Evolutionary conservation across 1,140 invertebrate genomes (phyloP).

Genomic region (Pygmarrhopalites habei): DNA sequence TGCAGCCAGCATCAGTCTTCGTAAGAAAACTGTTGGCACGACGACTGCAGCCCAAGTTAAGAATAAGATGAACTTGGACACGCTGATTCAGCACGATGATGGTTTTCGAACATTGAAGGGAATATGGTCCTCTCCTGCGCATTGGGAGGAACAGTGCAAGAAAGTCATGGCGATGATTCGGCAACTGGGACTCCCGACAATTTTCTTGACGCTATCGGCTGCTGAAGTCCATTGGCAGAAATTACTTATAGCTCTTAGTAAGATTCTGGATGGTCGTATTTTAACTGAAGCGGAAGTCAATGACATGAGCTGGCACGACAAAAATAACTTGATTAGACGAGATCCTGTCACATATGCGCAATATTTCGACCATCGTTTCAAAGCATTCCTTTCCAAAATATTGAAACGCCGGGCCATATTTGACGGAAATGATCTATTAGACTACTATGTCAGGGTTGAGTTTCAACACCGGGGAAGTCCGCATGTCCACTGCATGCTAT

Average conservation of each 20-base stretch:
- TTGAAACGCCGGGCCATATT: background rate
- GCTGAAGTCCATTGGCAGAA: constrained; percentile 44
- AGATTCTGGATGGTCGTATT: constrained; percentile 40
- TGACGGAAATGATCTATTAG: background rate
- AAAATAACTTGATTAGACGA: constrained; percentile 42
- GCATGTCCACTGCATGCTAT: constrained; percentile 46
- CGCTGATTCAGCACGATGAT: constrained; percentile 14
- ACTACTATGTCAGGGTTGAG: constrained; percentile 42
- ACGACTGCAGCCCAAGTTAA: constrained; percentile 9
- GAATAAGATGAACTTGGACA: background rate
- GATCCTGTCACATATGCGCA: constrained; percentile 44
- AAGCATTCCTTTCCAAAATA: background rate
- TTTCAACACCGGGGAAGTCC: constrained; percentile 47
- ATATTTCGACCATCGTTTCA: constrained; percentile 9
- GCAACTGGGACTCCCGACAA: constrained; percentile 42
- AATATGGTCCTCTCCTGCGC: constrained; percentile 40
- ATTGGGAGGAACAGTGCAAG: constrained; percentile 16
- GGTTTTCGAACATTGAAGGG: constrained; percentile 36
- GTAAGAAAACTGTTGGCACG: constrained; percentile 27
- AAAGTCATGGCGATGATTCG: constrained; percentile 43
- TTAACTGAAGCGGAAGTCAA: constrained; percentile 31
- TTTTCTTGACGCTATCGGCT: constrained; percentile 43
- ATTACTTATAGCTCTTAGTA: constrained; percentile 42
- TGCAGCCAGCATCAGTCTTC: constrained; percentile 21
- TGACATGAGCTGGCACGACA: background rate